Evolutionary conservation across 2,888 invertebrate genomes (phyloP).

Genomic region (Dysmachus trigonus): DNA sequence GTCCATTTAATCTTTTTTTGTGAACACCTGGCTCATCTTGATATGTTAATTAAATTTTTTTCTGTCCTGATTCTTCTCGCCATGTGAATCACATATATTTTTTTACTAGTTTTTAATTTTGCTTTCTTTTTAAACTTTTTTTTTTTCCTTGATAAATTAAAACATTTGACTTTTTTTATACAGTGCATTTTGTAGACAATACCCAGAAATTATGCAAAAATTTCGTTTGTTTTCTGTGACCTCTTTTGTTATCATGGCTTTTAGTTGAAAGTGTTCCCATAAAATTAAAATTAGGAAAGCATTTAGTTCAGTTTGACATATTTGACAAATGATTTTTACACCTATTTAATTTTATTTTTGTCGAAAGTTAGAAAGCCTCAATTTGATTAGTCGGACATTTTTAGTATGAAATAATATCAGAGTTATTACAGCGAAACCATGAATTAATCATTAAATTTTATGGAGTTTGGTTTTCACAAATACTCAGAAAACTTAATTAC

Average conservation of each 20-base stretch:
- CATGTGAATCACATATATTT: neutral
- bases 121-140: neutral
- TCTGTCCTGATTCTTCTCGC: neutral
- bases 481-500: too few relatives aligned
- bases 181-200: neutral
- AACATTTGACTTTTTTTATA: neutral
- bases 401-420: too few relatives aligned
- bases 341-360: neutral
- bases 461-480: too few relatives aligned
- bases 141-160: neutral
- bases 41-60: neutral
- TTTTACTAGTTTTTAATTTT: neutral
- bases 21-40: neutral
- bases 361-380: too few relatives aligned
- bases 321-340: neutral
- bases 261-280: neutral
- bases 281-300: neutral
- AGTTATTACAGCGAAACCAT: too few relatives aligned
- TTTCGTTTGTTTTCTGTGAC: neutral
- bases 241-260: neutral
- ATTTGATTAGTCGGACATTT: too few relatives aligned
- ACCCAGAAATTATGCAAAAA: neutral
- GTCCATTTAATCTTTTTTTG: neutral
- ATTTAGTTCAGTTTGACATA: neutral
- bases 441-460: too few relatives aligned